Percentiles rank a stretch among this genome's conserved stretches.
These are phyloP conservation scores for Chorisops tibialis DNA, from an alignment of 2,888 invertebrate genomes.

Conservation along the genomic window DNA sequence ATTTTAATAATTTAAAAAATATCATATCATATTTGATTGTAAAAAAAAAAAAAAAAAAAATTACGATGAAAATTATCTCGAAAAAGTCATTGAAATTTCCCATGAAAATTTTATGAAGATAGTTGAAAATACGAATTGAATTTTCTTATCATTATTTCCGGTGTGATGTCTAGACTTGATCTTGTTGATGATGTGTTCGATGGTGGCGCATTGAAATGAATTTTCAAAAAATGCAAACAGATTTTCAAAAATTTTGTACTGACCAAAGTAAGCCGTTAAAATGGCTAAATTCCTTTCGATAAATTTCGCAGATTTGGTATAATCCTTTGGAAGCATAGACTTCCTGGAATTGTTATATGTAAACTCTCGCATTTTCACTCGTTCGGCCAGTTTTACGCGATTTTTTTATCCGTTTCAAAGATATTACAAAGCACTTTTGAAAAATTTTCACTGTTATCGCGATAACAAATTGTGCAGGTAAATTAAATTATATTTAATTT, in stretches of 20 bases:
- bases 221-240: neutral
- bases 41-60: no score
- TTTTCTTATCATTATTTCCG: no score
- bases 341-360: constrained; percentile 32
- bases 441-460: neutral
- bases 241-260: constrained; percentile 5
- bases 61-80: no score
- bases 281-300: constrained; percentile 29
- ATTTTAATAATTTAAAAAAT: no score
- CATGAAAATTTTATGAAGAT: no score
- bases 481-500: neutral
- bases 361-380: constrained; percentile 28
- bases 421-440: neutral
- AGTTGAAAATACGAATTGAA: no score
- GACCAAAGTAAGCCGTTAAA: constrained; percentile 24
- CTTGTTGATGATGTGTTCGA: no score
- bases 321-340: constrained; percentile 31
- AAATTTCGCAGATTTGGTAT: constrained; percentile 30
- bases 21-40: no score
- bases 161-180: no score
- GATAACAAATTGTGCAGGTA: neutral
- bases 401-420: neutral
- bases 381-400: constrained; percentile 13
- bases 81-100: no score
- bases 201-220: no score